Conservation (phyloP, 2,113 vertebrate genomes). For the Salvelinus fontinalis region DNA sequence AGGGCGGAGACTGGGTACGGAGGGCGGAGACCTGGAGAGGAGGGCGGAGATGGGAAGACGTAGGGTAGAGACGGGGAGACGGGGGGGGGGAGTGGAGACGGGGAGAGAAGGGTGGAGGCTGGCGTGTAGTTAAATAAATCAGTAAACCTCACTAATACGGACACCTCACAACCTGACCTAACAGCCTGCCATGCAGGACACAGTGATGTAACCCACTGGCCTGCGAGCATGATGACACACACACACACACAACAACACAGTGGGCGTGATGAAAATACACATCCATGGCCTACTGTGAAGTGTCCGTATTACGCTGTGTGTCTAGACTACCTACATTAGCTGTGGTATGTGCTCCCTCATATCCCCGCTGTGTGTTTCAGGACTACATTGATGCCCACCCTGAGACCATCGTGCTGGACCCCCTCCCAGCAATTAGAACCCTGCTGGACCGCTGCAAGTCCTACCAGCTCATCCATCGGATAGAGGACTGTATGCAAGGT, state of each 20-base stretch:
- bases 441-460: conserved; percentile 97
- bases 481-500: conserved; percentile 97
- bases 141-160: too few relatives aligned
- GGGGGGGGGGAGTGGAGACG: too few relatives aligned
- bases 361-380: conserved; percentile 66
- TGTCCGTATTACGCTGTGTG: too few relatives aligned
- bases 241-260: not conserved
- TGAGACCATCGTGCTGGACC: conserved; percentile 94
- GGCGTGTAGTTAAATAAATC: conserved; percentile 58
- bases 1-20: too few relatives aligned
- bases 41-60: too few relatives aligned
- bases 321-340: too few relatives aligned
- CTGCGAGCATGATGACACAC: conserved; percentile 39
- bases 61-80: too few relatives aligned
- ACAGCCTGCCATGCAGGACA: too few relatives aligned
- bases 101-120: not conserved
- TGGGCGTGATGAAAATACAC: not conserved
- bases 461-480: conserved; percentile 93
- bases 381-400: conserved; percentile 97
- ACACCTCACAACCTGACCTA: too few relatives aligned
- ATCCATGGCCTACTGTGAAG: not conserved
- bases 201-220: conserved; percentile 10
- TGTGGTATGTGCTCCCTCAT: too few relatives aligned
- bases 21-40: too few relatives aligned
- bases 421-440: conserved; percentile 93